Evolutionary conservation across 2,113 vertebrate species (phyloP).

Genomic region (Petrocephalus microphthalmus): DNA sequence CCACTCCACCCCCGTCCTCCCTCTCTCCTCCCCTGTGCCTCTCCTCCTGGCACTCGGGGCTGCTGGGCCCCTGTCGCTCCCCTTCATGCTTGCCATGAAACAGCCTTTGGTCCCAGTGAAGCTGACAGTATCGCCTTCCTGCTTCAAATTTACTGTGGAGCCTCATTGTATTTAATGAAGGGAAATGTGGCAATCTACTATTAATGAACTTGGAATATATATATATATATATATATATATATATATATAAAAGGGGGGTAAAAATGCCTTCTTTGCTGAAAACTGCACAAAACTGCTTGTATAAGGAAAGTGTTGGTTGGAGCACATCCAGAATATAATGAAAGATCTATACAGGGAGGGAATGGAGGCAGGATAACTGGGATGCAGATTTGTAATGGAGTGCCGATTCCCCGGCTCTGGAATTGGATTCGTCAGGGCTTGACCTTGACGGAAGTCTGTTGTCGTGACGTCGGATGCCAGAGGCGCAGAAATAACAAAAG

Average conservation of each 20-base stretch:
- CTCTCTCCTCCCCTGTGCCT: conserved; percentile 42
- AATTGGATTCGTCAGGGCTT: conserved; percentile 45
- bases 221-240: neutral
- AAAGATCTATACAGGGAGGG: conserved; percentile 56
- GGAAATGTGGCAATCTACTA: conserved; percentile 68
- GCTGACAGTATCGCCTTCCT: conserved; percentile 57
- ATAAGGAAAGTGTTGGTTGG: conserved; percentile 57
- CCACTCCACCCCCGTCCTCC: neutral
- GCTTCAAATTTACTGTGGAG: conserved; percentile 54
- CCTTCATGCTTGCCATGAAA: conserved; percentile 55
- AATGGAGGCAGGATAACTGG: conserved; percentile 51
- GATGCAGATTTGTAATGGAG: conserved; percentile 14
- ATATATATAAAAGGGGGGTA: conserved; percentile 20
- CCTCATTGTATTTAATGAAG: conserved; percentile 70
- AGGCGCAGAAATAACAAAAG: conserved; percentile 38
- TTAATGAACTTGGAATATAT: conserved; percentile 65
- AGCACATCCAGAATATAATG: conserved; percentile 59
- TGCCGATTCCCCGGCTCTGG: conserved; percentile 46
- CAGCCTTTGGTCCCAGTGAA: conserved; percentile 59
- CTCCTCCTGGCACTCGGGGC: conserved; percentile 47
- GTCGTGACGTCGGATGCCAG: conserved; percentile 47
- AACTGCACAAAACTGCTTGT: conserved; percentile 60
- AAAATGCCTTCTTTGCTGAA: conserved; percentile 60
- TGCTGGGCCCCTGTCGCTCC: conserved; percentile 49
- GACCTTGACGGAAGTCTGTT: conserved; percentile 54